These are phyloP conservation scores for Acanthurus tractus DNA, from an alignment of 2,797 vertebrate genomes.

Conservation along the genomic window DNA sequence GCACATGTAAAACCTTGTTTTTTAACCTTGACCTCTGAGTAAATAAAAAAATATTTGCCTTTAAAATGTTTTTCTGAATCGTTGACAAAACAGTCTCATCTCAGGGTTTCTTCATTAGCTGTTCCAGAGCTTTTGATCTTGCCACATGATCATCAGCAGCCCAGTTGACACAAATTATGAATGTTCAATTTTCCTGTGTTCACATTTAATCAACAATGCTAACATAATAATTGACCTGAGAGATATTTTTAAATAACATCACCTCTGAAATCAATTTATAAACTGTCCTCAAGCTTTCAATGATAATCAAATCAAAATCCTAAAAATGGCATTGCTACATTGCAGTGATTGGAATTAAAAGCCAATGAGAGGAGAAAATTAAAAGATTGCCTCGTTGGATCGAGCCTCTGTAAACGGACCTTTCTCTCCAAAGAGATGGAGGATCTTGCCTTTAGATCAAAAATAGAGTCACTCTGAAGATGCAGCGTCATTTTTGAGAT, in stretches of 20 bases:
- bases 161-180: no score
- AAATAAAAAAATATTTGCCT: background rate
- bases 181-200: background rate
- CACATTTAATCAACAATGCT: background rate
- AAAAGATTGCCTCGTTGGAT: background rate
- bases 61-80: background rate
- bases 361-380: background rate
- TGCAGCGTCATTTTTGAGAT: conserved; percentile 41
- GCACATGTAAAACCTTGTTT: background rate
- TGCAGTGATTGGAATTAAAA: background rate
- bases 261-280: background rate
- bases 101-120: background rate
- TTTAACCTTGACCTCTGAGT: background rate
- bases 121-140: background rate
- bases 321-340: background rate
- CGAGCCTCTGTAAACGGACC: background rate
- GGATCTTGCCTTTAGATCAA: conserved; percentile 20
- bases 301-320: background rate
- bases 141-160: background rate
- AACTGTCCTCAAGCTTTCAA: background rate
- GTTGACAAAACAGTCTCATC: background rate
- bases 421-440: background rate
- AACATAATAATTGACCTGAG: background rate
- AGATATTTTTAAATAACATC: background rate
- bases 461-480: conserved; percentile 28